These are phyloP conservation scores for Dryas iulia DNA, from an alignment of 1,140 invertebrate genomes.

Conservation along the genomic window DNA sequence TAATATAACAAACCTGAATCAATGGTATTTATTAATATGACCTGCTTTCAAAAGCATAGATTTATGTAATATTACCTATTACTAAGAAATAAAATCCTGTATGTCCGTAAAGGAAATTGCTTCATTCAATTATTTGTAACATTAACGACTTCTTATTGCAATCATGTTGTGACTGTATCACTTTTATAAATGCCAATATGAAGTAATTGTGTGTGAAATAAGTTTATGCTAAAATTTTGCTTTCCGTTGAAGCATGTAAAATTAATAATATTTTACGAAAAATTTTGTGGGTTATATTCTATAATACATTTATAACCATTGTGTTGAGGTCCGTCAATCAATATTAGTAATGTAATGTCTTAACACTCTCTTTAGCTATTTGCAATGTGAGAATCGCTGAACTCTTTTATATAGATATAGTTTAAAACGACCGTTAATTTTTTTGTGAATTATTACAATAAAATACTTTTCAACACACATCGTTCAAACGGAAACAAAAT, in stretches of 20 bases:
- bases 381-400: too few relatives aligned
- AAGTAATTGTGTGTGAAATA: background rate
- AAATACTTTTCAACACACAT: too few relatives aligned
- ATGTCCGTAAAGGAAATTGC: background rate
- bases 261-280: too few relatives aligned
- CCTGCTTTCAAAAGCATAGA: conserved; percentile 54
- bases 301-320: too few relatives aligned
- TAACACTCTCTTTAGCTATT: too few relatives aligned
- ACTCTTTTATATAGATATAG: too few relatives aligned
- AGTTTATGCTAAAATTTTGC: background rate
- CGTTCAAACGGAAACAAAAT: too few relatives aligned
- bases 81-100: background rate
- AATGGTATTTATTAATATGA: conserved; percentile 57
- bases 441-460: too few relatives aligned
- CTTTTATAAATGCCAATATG: background rate
- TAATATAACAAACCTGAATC: conserved; percentile 60
- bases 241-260: background rate
- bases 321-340: too few relatives aligned
- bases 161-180: background rate
- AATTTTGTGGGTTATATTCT: too few relatives aligned
- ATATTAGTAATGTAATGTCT: too few relatives aligned
- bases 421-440: too few relatives aligned
- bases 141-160: background rate
- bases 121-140: background rate
- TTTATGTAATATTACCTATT: conserved; percentile 41